Evolutionary conservation across 2,113 vertebrate species (phyloP), one percentile per base, ranked within the genome.

Genomic region (Dasyornis broadbenti): DNA sequence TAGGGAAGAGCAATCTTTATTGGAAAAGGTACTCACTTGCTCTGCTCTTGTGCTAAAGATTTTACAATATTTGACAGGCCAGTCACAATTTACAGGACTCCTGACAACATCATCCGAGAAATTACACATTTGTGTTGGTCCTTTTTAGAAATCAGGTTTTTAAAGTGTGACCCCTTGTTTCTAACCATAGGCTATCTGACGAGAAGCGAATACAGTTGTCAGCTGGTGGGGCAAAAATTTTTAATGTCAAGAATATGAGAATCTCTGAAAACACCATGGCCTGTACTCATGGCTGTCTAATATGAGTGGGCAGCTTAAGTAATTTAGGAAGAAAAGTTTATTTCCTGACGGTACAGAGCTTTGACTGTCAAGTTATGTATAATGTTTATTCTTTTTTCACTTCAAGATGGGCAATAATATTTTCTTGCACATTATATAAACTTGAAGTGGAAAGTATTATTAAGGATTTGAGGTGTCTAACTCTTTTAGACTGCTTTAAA

Each of bases 81-180:
- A 52, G 31, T 92, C 92, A 90, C 77, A 89, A 94, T 89, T 82
- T 93, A 85, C 49, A 92, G 89, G 77, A 93, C 82, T 89, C 77
- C 70, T 97, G 92, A 94, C 56, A 96, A 79, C 56, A 87, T 88
- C 64, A 69, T 86, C 84, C 37, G 22, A 96, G 82, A 97, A 96
- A 94, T 92, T 71, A 93, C 75, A 94, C 45, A 75, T 86, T 95
- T 92, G 30, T 66, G 59, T 72, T 28, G 31, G 78, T 86, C 79
- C 89, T 90, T 76, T 87, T 87, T 53, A 96, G 73, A 95, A 97
- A 89, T 83, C 37, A 39, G 44, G 60, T 91, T 42, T 78, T 94
- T 72, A 47, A 90, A 84, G 39, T 28, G 18, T 22, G 69, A 85
- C 91, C 69, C 78, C 83, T 90, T 63, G 66, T 73, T 93, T 97